Percentiles rank a stretch among this genome's conserved stretches.
These are phyloP conservation scores for Serranus cabrilla DNA, from an alignment of 2,797 vertebrate species.

Conservation along the genomic window DNA sequence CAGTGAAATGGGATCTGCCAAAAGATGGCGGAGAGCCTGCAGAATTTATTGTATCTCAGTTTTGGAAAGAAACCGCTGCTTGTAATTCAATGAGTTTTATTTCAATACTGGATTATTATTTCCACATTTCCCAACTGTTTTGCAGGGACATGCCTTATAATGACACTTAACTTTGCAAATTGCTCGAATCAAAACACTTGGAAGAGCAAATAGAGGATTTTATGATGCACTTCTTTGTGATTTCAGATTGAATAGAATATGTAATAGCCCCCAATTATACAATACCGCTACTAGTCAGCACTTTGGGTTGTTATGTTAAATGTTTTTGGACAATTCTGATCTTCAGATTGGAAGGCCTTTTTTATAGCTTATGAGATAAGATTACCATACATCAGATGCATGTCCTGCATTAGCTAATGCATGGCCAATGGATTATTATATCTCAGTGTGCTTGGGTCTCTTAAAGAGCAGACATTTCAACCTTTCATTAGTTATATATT, in stretches of 20 bases:
- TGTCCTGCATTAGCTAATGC: neutral
- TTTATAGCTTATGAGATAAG: neutral
- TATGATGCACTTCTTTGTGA: too few relatives aligned
- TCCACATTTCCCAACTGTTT: neutral
- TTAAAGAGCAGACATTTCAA: neutral
- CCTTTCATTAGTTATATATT: neutral
- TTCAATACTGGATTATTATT: neutral
- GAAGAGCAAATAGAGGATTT: too few relatives aligned
- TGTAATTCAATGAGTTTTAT: neutral
- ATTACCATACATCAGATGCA: neutral
- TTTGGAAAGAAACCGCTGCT: neutral
- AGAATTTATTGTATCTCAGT: neutral
- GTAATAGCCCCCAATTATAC: too few relatives aligned
- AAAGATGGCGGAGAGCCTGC: neutral
- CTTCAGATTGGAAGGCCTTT: neutral
- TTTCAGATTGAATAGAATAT: too few relatives aligned
- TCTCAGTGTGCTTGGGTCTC: neutral
- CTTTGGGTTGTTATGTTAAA: too few relatives aligned
- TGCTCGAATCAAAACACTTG: too few relatives aligned
- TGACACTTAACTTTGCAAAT: neutral
- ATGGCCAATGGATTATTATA: too few relatives aligned
- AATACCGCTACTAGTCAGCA: too few relatives aligned
- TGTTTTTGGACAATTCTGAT: too few relatives aligned
- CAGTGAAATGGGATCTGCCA: constrained; percentile 18
- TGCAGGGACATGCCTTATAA: neutral